phyloP scores from a whole-genome alignment of 2,797 vertebrate genomes.

The Clarias laeviceps region DNA sequence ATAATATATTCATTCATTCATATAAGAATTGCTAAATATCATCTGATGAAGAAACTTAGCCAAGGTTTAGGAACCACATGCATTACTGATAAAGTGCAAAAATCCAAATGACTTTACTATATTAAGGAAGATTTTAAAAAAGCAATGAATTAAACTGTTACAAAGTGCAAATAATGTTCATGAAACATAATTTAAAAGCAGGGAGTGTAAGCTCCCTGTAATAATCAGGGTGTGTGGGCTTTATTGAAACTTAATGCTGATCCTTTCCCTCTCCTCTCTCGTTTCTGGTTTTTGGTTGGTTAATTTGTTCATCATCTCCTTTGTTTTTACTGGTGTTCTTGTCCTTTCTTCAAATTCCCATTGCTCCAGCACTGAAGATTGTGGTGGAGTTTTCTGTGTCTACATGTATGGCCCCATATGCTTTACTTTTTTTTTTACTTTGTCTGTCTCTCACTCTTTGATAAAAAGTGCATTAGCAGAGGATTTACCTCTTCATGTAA shows the following conservation, averaged over 20 bases:
- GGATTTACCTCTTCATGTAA: slow-evolving; percentile 20
- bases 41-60: neutral
- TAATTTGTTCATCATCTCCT: too few species aligned
- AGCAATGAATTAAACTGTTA: slow-evolving; percentile 2
- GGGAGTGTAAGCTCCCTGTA: neutral
- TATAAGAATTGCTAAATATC: neutral
- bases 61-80: neutral
- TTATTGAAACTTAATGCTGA: slow-evolving; percentile 43
- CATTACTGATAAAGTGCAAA: slow-evolving; percentile 10
- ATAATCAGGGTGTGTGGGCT: slow-evolving; percentile 24
- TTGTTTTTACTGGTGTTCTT: too few species aligned
- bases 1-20: neutral
- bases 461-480: slow-evolving; percentile 34
- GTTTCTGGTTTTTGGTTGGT: too few species aligned
- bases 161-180: neutral
- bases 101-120: slow-evolving; percentile 1
- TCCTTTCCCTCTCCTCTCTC: slow-evolving; percentile 13
- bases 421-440: too few species aligned
- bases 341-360: too few species aligned
- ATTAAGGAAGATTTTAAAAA: slow-evolving; percentile 17
- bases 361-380: too few species aligned
- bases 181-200: slow-evolving; percentile 2
- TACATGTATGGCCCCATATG: too few species aligned
- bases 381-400: too few species aligned
- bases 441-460: neutral